Evolutionary conservation across 2,113 vertebrate species (phyloP).

Genomic region (Larimichthys crocea): DNA sequence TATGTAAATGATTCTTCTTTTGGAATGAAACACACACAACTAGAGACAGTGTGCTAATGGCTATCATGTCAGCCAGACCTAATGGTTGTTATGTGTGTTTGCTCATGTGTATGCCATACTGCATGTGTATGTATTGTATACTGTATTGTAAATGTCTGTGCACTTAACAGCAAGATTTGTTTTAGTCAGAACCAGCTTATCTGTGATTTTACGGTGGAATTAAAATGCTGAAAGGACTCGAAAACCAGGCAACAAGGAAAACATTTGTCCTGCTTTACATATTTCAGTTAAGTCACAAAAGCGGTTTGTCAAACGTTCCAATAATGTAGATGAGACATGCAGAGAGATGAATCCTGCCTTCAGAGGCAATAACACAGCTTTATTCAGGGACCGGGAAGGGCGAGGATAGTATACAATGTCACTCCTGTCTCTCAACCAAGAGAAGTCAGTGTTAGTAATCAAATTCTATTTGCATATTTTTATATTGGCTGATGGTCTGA

Average conservation of each 20-base stretch:
- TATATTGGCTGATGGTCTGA: conserved; percentile 47
- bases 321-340: background rate
- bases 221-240: background rate
- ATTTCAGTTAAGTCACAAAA: conserved; percentile 51
- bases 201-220: conserved; percentile 8
- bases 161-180: background rate
- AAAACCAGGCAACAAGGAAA: conserved; percentile 42
- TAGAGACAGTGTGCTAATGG: conserved; percentile 79
- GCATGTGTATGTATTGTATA: conserved; percentile 20
- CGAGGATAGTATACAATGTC: conserved; percentile 60
- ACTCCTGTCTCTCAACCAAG: conserved; percentile 57
- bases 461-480: conserved; percentile 72
- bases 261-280: conserved; percentile 57
- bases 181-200: conserved; percentile 7
- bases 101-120: conserved; percentile 19
- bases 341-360: background rate
- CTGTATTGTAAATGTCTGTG: background rate
- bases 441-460: conserved; percentile 38
- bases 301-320: conserved; percentile 41
- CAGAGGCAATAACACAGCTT: conserved; percentile 33
- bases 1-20: conserved; percentile 86
- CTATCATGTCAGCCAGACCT: conserved; percentile 80
- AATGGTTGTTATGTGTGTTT: conserved; percentile 70
- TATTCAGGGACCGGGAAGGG: conserved; percentile 25
- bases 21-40: conserved; percentile 76